Evolutionary conservation across 2,113 vertebrate species (phyloP), one percentile per base, ranked within the genome.

Genomic region (Promerops cafer): DNA sequence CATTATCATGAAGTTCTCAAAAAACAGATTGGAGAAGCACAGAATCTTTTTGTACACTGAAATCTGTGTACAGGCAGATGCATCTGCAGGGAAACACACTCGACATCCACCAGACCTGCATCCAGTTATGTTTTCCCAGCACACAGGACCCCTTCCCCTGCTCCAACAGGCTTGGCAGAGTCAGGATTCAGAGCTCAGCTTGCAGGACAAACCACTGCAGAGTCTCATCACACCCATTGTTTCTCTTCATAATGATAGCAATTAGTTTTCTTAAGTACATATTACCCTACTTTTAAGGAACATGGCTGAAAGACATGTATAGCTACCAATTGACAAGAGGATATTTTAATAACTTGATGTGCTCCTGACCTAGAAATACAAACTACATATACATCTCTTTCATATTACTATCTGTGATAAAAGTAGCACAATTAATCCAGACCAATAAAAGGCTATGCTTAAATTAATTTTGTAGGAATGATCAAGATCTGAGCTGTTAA

Each of bases 311-410:
- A 95, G 81, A 93, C 87, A 89, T 4, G 54, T 50, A 84, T 24
- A 94, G 81, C 60, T 83, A 93, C 65, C 84, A 94, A 89, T 1
- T 37, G 86, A 94, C 81, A 89, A 80, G 91, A 94, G 86, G 89
- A 8, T 96, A 84, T 87, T 94, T 95, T 91, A 95, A 85, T 91
- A 87, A 45, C 50, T 72, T 65, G 16, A 71, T 16, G 47, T 65
- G 84, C 87, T 93, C 33, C 84, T 96, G 94, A 91, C 94, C 92
- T 83, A 96, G 90, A 97, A 96, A 88, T 52, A 50, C 13, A 50
- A 89, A 40, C 31, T 66, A 54, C 78, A 52, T 35, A 87, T 71
- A 87, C 30, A 85, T 60, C 70, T 44, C 47, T 60, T 82, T 28
- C 33, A 57, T 45, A 71, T 71, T 56, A 74, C 69, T 66, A 44